Evolutionary conservation across 2,888 invertebrate species (phyloP), one percentile per base, ranked within the genome.

Genomic region (Drosophila cognata): DNA sequence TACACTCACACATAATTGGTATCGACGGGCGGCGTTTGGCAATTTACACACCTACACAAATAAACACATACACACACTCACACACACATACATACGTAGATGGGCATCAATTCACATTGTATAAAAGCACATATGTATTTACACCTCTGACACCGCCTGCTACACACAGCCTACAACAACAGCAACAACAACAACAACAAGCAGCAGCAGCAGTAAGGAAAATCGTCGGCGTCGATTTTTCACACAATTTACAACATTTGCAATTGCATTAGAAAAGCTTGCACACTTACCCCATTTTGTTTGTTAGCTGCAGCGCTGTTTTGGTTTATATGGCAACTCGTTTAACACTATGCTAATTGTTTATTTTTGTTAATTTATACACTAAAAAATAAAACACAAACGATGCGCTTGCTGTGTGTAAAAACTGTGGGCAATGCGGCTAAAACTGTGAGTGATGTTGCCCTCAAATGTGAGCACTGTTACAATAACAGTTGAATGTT

Each of bases 141-240:
- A 81, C 84, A 73, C 77, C 79, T 79, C 50, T 56, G 36, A 66
- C 65, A 79, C 79, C 84, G 81, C 84, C 76, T 70, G 84, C 81
- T 74, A 75, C 71, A 74, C 78, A 76, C 74, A 62, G 50, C 41
- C 53, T 38, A 77, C 52, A 75, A 67, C 59, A 53, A 51, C 60
- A 81, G 46, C 68, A 76, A 36, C 35, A 74, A 10, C 59, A 77
- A 31, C 57, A 74, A 16, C 52, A 61, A 21, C 21, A 59, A 50
- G 31, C 36, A 63, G 11, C 31, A 65, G 46, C 36, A 53, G 52
- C 51, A 75, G 55, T 35, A 67, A 79, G 71, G 71, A 74, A 77
- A 62, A 69, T 31, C 77, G 74, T 79, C 85, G 84, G 86, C 84
- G 84, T 85, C 88, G 88, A 85, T 85, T 85, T 85, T 88, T 88